A percentile compares a stretch with the other conserved stretches of the same genome.
Evolutionary conservation across 2,797 vertebrate species (phyloP).

Genomic region (Chelonia mydas): DNA sequence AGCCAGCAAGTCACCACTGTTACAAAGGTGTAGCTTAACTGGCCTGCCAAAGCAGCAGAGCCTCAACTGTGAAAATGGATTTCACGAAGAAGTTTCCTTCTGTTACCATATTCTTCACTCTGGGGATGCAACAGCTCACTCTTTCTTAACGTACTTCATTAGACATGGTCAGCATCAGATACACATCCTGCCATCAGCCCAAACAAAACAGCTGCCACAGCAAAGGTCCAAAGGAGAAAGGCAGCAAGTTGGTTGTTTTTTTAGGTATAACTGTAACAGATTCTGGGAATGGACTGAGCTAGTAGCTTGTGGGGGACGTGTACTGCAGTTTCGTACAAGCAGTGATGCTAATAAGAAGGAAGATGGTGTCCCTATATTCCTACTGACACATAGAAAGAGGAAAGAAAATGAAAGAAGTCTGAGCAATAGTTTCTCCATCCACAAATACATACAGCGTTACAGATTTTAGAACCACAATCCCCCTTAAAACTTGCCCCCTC

Average conservation of each 20-base stretch:
- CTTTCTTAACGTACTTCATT: neutral
- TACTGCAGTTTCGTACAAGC: neutral
- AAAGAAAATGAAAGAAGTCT: neutral
- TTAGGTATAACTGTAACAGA: neutral
- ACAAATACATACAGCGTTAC: neutral
- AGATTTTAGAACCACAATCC: neutral
- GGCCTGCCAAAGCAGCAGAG: neutral
- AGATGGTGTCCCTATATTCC: neutral
- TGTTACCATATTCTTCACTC: neutral
- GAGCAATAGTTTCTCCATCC: neutral
- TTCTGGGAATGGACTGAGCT: neutral
- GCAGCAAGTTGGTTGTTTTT: neutral
- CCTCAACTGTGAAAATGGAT: neutral
- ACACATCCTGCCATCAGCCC: neutral
- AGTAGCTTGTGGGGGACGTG: neutral
- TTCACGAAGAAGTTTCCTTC: neutral
- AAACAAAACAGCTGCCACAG: neutral
- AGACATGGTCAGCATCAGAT: neutral
- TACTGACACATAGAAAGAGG: neutral
- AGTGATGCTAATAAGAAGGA: neutral
- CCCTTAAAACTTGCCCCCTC: neutral
- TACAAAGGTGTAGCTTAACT: neutral
- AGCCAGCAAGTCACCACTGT: accelerated
- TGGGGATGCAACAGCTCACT: neutral
- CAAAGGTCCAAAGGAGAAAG: neutral